Percentiles rank a stretch among this genome's conserved stretches.
Conservation (phyloP, 2,888 invertebrate genomes). For the Phorcus lineatus region DNA sequence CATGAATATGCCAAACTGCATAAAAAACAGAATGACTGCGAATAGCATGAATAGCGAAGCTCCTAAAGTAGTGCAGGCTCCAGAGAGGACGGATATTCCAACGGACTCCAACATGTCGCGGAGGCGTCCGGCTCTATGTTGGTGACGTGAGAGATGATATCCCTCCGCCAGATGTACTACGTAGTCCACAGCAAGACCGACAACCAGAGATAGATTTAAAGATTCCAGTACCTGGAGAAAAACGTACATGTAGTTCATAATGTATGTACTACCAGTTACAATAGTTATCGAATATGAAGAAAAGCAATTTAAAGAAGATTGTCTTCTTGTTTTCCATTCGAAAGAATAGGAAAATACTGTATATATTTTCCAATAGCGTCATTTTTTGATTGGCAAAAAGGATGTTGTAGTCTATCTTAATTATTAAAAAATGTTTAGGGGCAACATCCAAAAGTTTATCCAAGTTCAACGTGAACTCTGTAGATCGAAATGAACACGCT, state of each 20-base stretch:
- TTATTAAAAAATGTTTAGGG: too few relatives aligned
- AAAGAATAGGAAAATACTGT: background rate
- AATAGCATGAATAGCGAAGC: constrained; percentile 70
- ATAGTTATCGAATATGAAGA: too few relatives aligned
- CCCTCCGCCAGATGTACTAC: constrained; percentile 71
- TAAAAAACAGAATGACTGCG: constrained; percentile 67
- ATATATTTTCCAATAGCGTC: too few relatives aligned
- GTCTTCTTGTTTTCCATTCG: too few relatives aligned
- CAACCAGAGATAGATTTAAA: constrained; percentile 69
- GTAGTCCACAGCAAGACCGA: constrained; percentile 69
- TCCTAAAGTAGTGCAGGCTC: constrained; percentile 68
- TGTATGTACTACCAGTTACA: too few relatives aligned
- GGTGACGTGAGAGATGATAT: constrained; percentile 61
- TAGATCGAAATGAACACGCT: too few relatives aligned
- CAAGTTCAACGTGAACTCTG: too few relatives aligned
- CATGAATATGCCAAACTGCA: constrained; percentile 70
- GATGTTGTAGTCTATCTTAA: too few relatives aligned
- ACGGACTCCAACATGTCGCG: constrained; percentile 63
- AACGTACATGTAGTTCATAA: background rate
- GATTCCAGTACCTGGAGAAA: constrained; percentile 64
- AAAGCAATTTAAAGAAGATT: too few relatives aligned
- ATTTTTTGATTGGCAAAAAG: background rate
- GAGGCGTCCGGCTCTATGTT: constrained; percentile 59
- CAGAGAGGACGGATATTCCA: constrained; percentile 67
- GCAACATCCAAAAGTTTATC: too few relatives aligned